phyloP scores from a whole-genome alignment of 2,888 invertebrate genomes.

The Limnephilus lunatus region DNA sequence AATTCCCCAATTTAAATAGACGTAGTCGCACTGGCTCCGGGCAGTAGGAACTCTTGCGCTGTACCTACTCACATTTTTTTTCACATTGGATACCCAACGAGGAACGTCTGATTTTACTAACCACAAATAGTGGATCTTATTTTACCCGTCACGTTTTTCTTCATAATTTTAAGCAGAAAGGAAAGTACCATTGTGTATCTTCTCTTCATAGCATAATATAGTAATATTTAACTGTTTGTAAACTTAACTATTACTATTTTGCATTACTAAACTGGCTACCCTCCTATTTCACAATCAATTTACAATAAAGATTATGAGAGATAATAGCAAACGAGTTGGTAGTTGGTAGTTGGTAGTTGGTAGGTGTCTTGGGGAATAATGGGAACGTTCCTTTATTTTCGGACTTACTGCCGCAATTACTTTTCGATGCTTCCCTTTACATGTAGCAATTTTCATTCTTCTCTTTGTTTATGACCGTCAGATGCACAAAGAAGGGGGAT shows the following conservation, averaged over 20 bases:
- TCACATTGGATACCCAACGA: no score
- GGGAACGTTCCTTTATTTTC: not conserved
- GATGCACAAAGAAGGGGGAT: conserved; percentile 42
- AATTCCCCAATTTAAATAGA: no score
- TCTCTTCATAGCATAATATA: not conserved
- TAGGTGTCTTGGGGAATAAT: not conserved
- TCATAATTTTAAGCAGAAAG: not conserved
- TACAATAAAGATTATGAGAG: not conserved
- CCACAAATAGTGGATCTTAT: no score
- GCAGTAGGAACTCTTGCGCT: no score
- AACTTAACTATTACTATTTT: not conserved
- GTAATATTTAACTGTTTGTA: not conserved
- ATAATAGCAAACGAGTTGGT: not conserved
- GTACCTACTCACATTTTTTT: no score
- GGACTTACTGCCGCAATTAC: conserved; percentile 32
- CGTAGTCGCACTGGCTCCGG: no score
- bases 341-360: not conserved
- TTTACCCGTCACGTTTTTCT: not conserved
- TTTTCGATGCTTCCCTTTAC: conserved; percentile 60
- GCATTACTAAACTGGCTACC: not conserved
- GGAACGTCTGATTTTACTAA: no score
- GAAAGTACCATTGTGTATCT: not conserved
- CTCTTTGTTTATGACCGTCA: conserved; percentile 59
- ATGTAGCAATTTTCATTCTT: conserved; percentile 63
- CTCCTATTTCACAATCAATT: not conserved